Evolutionary conservation across 2,797 vertebrate species (phyloP), one percentile per base, ranked within the genome.

Genomic region (Geotrypetes seraphini): DNA sequence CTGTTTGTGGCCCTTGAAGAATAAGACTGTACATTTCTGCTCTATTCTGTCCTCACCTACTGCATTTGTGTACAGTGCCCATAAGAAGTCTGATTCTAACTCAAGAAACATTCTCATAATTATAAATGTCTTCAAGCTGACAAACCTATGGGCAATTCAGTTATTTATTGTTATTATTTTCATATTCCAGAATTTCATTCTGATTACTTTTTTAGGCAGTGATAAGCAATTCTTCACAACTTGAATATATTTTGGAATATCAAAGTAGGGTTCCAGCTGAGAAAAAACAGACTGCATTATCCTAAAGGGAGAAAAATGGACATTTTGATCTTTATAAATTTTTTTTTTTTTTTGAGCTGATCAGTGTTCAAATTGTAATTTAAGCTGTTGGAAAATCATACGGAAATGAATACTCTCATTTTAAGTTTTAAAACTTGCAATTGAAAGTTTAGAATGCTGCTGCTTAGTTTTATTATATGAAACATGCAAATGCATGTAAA

Each of bases 341-440:
- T 1, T 14, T 32, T 44, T 46, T 53, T 2, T 1, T 14, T 32
- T 44, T 52, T 16, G 3, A 2, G 2, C 11, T 58, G 31, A 53
- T 57, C 50, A 16, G 1, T 10, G 47, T 57, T 61, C 34, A 56
- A 53, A 34, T 19, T 51, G 24, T 34, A 18, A 37, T 59, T 47
- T 44, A 54, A 43, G 36, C 17, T 33, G 56, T 52, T 50, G 28
- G 44, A 61, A 31, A 33, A 12, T 50, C 27, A 16, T 37, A 40
- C 17, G 43, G 40, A 62, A 68, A 66, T 49, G 18, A 46, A 3
- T n/a, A 49, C 50, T 66, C 51, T 63, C 30, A 44, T 55, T 42
- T 65, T 33, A 33, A 4, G 22, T 42, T 33, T n/a, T 16, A 60
- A 54, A 46, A 10, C 2, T 19, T 50, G 46, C 8, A 15, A 4